Evolutionary conservation across 92 coral and sea anemone species (phyloP).

Genomic region (Epizoanthus scotinus): DNA sequence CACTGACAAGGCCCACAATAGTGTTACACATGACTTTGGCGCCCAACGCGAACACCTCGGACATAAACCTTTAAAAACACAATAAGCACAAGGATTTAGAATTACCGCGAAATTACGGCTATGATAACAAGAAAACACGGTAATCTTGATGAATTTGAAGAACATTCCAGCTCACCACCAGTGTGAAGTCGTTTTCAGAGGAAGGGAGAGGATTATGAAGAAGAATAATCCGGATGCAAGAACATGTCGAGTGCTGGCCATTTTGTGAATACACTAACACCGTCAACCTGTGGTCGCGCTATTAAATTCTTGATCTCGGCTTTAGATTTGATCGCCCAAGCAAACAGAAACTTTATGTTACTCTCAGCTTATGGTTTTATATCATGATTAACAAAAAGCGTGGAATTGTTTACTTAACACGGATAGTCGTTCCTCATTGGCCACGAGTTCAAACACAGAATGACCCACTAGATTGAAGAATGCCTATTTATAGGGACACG

Average conservation of each 20-base stretch:
- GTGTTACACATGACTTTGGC: conserved; percentile 96
- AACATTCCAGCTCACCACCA: conserved; percentile 27
- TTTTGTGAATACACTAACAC: not conserved
- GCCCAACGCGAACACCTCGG: conserved; percentile 92
- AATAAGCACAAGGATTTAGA: not conserved
- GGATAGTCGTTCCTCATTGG: conserved; percentile 26
- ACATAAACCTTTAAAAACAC: conserved; percentile 92
- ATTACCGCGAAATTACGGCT: conserved; percentile 24
- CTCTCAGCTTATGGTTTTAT: conserved; percentile 7
- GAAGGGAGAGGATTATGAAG: conserved; percentile 4
- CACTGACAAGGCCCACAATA: conserved; percentile 81
- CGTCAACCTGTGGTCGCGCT: not conserved
- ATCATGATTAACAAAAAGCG: conserved; percentile 32
- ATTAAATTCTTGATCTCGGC: conserved; percentile 3
- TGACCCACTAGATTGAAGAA: conserved; percentile 8
- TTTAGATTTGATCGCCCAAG: conserved; percentile 18
- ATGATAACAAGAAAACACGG: conserved; percentile 15
- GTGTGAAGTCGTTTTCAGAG: conserved; percentile 24
- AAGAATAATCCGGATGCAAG: not conserved
- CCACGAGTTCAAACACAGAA: conserved; percentile 24
- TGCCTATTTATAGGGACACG: conserved; percentile 36
- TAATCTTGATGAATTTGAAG: conserved; percentile 8
- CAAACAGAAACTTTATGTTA: conserved; percentile 6
- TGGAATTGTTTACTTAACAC: conserved; percentile 45
- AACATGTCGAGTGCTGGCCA: not conserved